Evolutionary conservation across 2,797 vertebrate genomes (phyloP), one percentile per base, ranked within the genome.

Genomic region (Botia kubotai): DNA sequence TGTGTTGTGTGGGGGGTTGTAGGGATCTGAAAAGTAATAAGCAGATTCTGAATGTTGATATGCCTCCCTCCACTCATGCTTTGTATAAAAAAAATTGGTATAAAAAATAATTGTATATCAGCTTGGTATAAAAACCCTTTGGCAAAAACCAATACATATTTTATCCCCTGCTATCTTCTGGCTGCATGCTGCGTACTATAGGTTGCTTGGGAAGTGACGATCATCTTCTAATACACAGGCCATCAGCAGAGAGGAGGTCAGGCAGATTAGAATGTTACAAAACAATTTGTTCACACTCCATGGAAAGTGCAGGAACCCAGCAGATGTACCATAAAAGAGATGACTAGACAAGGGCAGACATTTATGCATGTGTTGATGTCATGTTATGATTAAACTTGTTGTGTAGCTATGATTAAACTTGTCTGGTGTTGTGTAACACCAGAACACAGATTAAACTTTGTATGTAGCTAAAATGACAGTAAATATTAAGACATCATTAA

Each of bases 101-200:
- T n/a, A n/a, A n/a, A n/a, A n/a, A n/a, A n/a, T n/a, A n/a, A n/a
- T n/a, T n/a, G n/a, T n/a, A n/a, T n/a, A n/a, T n/a, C n/a, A 90
- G 89, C 89, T 88, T 89, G 84, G 83, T 87, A 86, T 86, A 84
- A 86, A 87, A 86, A 82, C 82, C 82, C 85, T 87, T 84, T 82
- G 83, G 79, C 81, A 83, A 82, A 89, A 91, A 90, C 87, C 89
- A 94, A 94, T 94, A 93, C 93, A 94, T 93, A 93, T 94, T 94
- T 94, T 92, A 94, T 93, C 89, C 80, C 19, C 36, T 65, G 87
- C 87, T 92, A 93, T 94, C 92, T 93, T 87, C 89, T 81, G 87
- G 86, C 88, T 89, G 89, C 88, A 90, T 66, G 80, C 84, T 81
- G 83, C 43, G 73, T 83, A 72, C 79, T 80, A 21, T 46, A 80